Conservation (phyloP, 2,113 vertebrate genomes). For the Psittacula cyanocephala region DNA sequence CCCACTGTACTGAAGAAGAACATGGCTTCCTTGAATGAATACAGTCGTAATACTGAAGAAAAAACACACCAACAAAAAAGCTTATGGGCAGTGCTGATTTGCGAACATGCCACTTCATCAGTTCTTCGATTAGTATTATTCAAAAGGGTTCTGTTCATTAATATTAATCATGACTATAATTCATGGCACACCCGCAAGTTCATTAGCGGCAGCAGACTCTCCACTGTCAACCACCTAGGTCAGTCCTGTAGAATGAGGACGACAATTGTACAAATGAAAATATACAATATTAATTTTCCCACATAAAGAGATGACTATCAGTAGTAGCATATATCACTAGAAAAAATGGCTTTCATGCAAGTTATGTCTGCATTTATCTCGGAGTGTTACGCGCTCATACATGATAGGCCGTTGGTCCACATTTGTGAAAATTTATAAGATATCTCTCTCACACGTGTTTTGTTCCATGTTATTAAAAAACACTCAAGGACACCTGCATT, state of each 20-base stretch:
- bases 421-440: not conserved
- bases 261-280: not conserved
- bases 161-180: not conserved
- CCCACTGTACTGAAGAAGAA: not conserved
- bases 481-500: slow-evolving; percentile 43
- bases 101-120: not conserved
- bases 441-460: not conserved
- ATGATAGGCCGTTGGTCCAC: not conserved
- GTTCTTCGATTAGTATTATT: not conserved
- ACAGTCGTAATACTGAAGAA: not conserved
- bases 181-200: not conserved
- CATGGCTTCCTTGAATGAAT: not conserved
- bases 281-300: not conserved
- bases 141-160: not conserved
- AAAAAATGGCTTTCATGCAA: not conserved
- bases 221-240: not conserved
- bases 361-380: not conserved
- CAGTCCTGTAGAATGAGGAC: not conserved
- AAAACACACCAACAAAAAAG: not conserved
- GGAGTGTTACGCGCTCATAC: not conserved
- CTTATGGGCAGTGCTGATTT: not conserved
- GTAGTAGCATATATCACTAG: not conserved
- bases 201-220: not conserved
- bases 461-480: slow-evolving; percentile 5
- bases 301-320: not conserved